Percentiles rank a stretch among this genome's conserved stretches.
Conservation (phyloP, 1,140 invertebrate genomes). For the Achroia grisella region DNA sequence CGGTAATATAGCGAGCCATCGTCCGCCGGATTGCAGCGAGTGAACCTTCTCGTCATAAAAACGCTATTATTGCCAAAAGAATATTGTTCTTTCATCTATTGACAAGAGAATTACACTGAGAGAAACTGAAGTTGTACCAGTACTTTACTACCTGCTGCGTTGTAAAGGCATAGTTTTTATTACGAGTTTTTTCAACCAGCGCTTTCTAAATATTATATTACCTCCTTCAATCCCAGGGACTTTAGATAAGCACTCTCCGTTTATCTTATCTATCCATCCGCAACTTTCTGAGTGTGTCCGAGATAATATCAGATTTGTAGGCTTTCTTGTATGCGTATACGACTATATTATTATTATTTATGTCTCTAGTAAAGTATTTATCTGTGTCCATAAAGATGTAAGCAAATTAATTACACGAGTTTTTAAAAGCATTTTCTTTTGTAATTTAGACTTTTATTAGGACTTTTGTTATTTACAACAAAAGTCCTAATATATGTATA, state of each 20-base stretch:
- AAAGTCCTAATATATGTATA: too few species aligned
- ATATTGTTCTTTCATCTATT: slow-evolving; percentile 29
- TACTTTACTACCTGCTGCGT: slow-evolving; percentile 41
- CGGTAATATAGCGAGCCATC: slow-evolving; percentile 5
- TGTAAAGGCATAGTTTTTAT: slow-evolving; percentile 37
- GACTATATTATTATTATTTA: too few species aligned
- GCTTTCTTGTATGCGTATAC: too few species aligned
- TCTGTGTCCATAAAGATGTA: too few species aligned
- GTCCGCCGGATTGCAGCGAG: slow-evolving; percentile 10
- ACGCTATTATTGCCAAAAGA: slow-evolving; percentile 25
- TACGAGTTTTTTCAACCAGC: slow-evolving; percentile 18
- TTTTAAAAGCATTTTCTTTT: too few species aligned
- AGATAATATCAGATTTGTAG: too few species aligned
- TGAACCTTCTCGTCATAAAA: slow-evolving; percentile 21
- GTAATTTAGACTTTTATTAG: too few species aligned
- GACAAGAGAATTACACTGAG: slow-evolving; percentile 18
- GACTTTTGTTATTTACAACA: too few species aligned
- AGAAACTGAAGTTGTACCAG: slow-evolving; percentile 18
- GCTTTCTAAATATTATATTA: slow-evolving; percentile 46
- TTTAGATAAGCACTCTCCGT: slow-evolving; percentile 36
- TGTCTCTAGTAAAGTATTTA: too few species aligned
- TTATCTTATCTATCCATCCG: too few species aligned
- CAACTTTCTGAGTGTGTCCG: too few species aligned
- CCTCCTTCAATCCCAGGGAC: slow-evolving; percentile 23
- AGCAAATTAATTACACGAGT: too few species aligned